These are phyloP conservation scores for Podiceps cristatus DNA, from an alignment of 2,113 vertebrate species.

Conservation along the genomic window DNA sequence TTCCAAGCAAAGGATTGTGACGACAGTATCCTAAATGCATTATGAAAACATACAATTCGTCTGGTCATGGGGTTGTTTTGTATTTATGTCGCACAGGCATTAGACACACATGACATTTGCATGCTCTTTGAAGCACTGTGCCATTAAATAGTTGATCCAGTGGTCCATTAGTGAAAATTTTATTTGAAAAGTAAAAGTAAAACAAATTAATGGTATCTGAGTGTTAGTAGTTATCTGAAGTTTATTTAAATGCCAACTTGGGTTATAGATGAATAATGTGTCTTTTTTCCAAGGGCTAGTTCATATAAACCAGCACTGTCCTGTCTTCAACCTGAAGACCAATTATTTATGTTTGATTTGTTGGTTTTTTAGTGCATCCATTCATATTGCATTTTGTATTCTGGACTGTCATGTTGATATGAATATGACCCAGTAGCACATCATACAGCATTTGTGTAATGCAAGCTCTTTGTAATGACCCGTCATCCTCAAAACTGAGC, in stretches of 20 bases:
- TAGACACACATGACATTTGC: neutral
- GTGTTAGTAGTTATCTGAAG: neutral
- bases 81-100: neutral
- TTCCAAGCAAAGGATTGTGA: neutral
- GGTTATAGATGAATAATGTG: neutral
- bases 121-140: neutral
- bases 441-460: neutral
- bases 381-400: neutral
- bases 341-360: neutral
- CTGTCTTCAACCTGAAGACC: neutral
- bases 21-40: slow-evolving; percentile 12
- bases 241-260: neutral
- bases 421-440: neutral
- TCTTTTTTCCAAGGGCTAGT: neutral
- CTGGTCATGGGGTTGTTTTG: neutral
- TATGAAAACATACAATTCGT: neutral
- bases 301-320: neutral
- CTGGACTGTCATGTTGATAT: neutral
- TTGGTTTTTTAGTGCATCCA: neutral
- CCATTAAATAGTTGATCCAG: neutral
- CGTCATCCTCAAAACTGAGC: neutral
- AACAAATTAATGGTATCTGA: neutral
- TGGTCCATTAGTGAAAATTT: neutral
- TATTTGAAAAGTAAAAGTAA: slow-evolving; percentile 13
- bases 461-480: neutral